phyloP scores from a whole-genome alignment of 2,888 invertebrate genomes.

The Cantharis rufa region DNA sequence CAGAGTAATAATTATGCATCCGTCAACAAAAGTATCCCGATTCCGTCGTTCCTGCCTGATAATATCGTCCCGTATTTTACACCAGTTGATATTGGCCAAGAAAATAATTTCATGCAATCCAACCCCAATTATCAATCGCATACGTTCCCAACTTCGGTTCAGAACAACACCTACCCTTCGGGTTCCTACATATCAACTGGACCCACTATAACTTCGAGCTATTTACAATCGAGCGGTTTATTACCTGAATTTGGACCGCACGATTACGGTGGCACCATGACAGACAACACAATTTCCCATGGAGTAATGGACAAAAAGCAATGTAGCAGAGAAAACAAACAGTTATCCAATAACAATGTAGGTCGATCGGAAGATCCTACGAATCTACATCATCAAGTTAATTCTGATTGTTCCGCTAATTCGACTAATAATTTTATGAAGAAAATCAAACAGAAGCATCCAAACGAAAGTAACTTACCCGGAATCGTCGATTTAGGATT shows the following conservation, averaged over 20 bases:
- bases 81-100: conserved; percentile 49
- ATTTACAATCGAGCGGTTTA: conserved; percentile 45
- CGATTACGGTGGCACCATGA: conserved; percentile 32
- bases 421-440: conserved; percentile 33
- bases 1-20: conserved; percentile 36
- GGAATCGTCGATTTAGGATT: conserved; percentile 52
- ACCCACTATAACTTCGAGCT: conserved; percentile 44
- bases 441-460: conserved; percentile 44
- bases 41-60: conserved; percentile 48
- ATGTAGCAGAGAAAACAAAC: conserved; percentile 11
- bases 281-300: conserved; percentile 9
- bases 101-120: conserved; percentile 46
- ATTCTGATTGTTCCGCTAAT: conserved; percentile 21
- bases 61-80: conserved; percentile 53
- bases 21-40: conserved; percentile 41
- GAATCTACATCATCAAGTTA: conserved; percentile 7
- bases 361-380: conserved; percentile 10
- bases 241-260: conserved; percentile 43
- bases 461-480: conserved; percentile 40
- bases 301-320: conserved; percentile 15
- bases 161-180: conserved; percentile 26
- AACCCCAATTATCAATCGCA: conserved; percentile 49
- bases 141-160: conserved; percentile 38
- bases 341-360: background rate
- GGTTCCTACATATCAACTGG: conserved; percentile 22